Percentiles rank a stretch among this genome's conserved stretches.
phyloP scores from a whole-genome alignment of 2,113 vertebrate genomes.

The Rattus norvegicus region GRCr8 NC_086026.1:88762001-88762500 shows the following conservation, averaged over 20 bases:
- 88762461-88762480: not conserved
- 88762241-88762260: not conserved
- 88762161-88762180: not conserved
- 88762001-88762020: not conserved
- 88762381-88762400: not conserved
- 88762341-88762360: not conserved
- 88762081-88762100: not conserved
- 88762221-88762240: not conserved
- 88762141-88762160: not conserved
- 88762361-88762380: not conserved
- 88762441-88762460: not conserved
- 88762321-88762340: not conserved
- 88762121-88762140: constrained; percentile 8
- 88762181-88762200: not conserved
- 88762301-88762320: not conserved
- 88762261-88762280: not conserved
- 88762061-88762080: not conserved
- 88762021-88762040: not conserved
- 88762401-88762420: not conserved
- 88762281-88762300: constrained; percentile 5
- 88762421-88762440: not conserved
- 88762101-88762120: not conserved
- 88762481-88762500: not conserved
- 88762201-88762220: constrained; percentile 5
- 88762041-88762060: not conserved